Base-by-base conservation (phyloP, 2,113 vertebrate species). In the Lota lota region DNA sequence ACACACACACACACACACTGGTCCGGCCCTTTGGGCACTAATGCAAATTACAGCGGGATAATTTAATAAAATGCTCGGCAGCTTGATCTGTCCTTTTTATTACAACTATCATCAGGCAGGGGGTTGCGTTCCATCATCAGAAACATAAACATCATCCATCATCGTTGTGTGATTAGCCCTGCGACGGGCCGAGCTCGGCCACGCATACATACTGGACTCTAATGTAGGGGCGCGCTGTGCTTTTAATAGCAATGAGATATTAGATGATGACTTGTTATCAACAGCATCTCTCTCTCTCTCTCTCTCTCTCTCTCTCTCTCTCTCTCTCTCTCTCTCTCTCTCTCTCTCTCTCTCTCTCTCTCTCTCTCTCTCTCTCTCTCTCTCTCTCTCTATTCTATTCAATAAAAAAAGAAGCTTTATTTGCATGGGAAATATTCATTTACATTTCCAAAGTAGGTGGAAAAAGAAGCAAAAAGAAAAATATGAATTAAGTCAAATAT, bases 71-170 rank as follows among this genome's bases (percentile, higher is more conserved):
- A 93, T 90, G 85, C 92, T 93, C 91, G 92, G 10, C 40, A 10
- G 94, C 92, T 90, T 95, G 96, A 97, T 96, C 93, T 93, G 95
- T 95, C 95, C 95, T 94, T 96, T 97, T 97, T 96, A 95, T 97
- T 98, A 93, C 94, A 96, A 95, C 98, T 95, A 95, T 96, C 94
- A 93, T 96, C 91, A 91, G 94, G 89, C 92, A 86, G 94, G 93
- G 94, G 94, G 94, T 95, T 95, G 93, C 92, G 88, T 94, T 95
- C 95, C 95, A 96, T 98, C 95, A 97, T 88, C 88, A 64, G 89
- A 92, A 92, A 74, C 96, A 95, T 95, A 98, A 99, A 99, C 97
- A 98, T 93, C 96, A 98, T 99, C 97, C 89, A 99, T 99, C 97
- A 98, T 98, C 94, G 94, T 96, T 93, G 92, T 87, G 87, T 93